Percentiles rank a stretch among this genome's conserved stretches.
Conservation (phyloP, 1,140 invertebrate genomes). For the Varroa destructor region DNA sequence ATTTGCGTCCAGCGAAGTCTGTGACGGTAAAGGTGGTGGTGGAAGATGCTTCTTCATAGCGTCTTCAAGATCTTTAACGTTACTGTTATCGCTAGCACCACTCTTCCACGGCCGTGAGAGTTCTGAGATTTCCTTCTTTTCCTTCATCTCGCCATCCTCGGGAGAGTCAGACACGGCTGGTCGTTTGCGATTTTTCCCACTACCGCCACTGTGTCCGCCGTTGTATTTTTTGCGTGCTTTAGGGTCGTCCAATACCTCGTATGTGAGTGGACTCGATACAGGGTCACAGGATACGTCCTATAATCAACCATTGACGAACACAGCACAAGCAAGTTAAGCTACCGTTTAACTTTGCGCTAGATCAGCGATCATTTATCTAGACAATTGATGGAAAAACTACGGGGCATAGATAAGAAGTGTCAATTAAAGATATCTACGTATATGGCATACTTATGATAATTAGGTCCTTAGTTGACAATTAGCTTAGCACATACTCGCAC, state of each 20-base stretch:
- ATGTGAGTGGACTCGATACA: conserved; percentile 24
- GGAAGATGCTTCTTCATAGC: conserved; percentile 91
- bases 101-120: conserved; percentile 31
- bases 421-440: too few species aligned
- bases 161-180: conserved; percentile 24
- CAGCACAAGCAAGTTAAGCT: too few species aligned
- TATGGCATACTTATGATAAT: too few species aligned
- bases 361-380: too few species aligned
- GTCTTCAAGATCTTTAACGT: conserved; percentile 76
- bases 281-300: conserved; percentile 21
- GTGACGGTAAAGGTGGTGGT: not conserved
- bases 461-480: too few species aligned
- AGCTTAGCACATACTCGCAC: too few species aligned
- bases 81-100: conserved; percentile 39
- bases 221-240: conserved; percentile 23
- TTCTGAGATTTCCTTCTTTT: conserved; percentile 29
- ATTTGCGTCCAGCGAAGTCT: conserved; percentile 31
- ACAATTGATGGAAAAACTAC: too few species aligned
- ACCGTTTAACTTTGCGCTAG: too few species aligned
- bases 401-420: too few species aligned
- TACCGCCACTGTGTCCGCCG: conserved; percentile 3
- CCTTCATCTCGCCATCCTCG: conserved; percentile 29
- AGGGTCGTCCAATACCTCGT: conserved; percentile 18
- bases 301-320: not conserved
- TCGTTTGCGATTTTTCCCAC: conserved; percentile 30